Base-by-base conservation (phyloP, 2,113 vertebrate genomes). In the Scolopax mira region DNA sequence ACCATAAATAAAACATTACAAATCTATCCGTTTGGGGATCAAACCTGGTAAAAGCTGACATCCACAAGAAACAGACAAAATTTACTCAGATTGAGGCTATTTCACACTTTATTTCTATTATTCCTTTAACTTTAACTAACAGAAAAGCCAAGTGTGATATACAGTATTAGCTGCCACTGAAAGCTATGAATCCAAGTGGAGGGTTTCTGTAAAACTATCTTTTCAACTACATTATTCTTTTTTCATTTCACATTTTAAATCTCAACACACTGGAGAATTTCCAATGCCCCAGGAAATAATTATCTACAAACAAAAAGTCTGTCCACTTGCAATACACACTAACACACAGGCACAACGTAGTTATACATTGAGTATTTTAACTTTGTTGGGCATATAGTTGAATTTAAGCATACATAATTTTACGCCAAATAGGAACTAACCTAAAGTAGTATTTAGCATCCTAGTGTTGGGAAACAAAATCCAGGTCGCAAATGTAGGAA, bases 71-170 rank as follows among this genome's bases (percentile, higher is more conserved):
- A 78, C 18, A 8, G 41, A 52, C 23, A 84, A 39, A 52, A 61
- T 57, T 65, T 31, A 83, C 0, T 2, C 35, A 84, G 74, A 65
- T 5, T 18, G 35, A 74, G 10, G 57, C 61, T 69, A 74, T 91
- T 88, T 88, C 79, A 67, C 2, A 5, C 57, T 69, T 57, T 37
- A 55, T 35, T 88, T 90, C 37, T 75, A 33, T 35, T 69, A 18
- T 69, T 65, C 42, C 48, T 94, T 93, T 49, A 86, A 79, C n/a
- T n/a, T 5, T 72, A 79, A 71, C 10, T 67, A 96, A 80, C 21
- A 64, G 30, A 60, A 85, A 70, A 88, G 42, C 7, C 25, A 75
- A 79, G 24, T 21, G 37, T n/a, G 58, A 39, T 58, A 33, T 5
- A 58, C 18, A 49, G 28, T 39, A 80, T 16, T 39, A 55, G 11